A percentile compares a stretch with the other conserved stretches of the same genome.
Conservation (phyloP, 2,888 invertebrate species). For the Aleiodes leptofemur region DNA sequence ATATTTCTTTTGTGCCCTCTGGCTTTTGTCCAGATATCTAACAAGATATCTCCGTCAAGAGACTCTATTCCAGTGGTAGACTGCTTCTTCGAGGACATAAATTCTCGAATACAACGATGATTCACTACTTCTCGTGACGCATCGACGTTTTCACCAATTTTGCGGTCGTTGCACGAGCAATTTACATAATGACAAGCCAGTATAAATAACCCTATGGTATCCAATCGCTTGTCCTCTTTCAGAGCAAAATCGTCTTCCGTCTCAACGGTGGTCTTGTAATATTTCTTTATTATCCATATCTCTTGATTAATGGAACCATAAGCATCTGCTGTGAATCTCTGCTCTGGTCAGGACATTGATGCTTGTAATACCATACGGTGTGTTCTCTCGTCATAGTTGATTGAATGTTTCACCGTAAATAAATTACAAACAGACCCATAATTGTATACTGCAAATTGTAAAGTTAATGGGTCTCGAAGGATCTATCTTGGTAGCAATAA, state of each 20-base stretch:
- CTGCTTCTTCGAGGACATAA: constrained; percentile 37
- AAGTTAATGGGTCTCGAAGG: constrained; percentile 60
- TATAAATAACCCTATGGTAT: constrained; percentile 42
- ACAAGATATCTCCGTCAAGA: constrained; percentile 20
- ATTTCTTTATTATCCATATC: constrained; percentile 21
- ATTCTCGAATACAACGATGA: constrained; percentile 39
- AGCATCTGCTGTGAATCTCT: background rate
- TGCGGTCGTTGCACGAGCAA: constrained; percentile 44
- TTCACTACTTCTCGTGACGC: constrained; percentile 42
- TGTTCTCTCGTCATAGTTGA: background rate
- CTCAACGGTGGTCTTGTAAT: constrained; percentile 31
- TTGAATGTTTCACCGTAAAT: constrained; percentile 23
- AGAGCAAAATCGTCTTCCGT: constrained; percentile 33
- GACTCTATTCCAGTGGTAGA: background rate
- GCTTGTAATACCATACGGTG: background rate
- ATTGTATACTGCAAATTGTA: constrained; percentile 51
- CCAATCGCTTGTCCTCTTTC: constrained; percentile 32
- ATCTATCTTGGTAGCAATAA: constrained; percentile 55
- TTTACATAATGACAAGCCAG: constrained; percentile 44
- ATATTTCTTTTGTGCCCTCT: constrained; percentile 4
- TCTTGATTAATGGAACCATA: background rate
- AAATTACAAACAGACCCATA: constrained; percentile 27
- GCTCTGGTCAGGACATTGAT: constrained; percentile 4
- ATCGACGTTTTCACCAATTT: constrained; percentile 49
- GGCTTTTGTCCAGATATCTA: constrained; percentile 31